Evolutionary conservation across 2,113 vertebrate species (phyloP), one percentile per base, ranked within the genome.

Genomic region (Sinocyclocheilus anophthalmus): DNA sequence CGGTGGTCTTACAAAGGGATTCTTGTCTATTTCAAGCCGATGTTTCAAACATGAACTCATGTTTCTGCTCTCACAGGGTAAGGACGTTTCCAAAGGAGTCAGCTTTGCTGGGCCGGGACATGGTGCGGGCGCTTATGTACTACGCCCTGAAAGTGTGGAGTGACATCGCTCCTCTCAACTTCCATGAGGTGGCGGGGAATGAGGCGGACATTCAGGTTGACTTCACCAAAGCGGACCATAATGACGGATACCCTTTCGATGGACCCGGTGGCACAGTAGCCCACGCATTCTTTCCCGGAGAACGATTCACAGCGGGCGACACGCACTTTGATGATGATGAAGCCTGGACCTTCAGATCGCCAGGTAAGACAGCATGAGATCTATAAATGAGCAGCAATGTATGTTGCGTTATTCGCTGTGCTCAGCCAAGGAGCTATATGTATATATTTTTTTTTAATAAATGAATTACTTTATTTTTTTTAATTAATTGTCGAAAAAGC

Each of bases 141-240:
- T 98, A 98, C 0, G 98, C 97, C 9, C 92, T 99, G 88, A 99
- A 98, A 91, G 98, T 98, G 78, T 99, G 98, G 98, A 98, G 97
- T 0, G 98, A 99, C 92, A 97, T 99, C 10, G 95, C 97, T 0
- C 97, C 97, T 0, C 95, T 99, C 11, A 97, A 99, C 91, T 99
- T 99, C 93, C 98, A 99, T 0, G 98, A 99, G 91, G 98, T 99
- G 89, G 98, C 97, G 0, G 97, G 97, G 75, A 97, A 93, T 9
- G 88, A 96, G 0, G 97, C 97, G 0, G 98, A 99, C 91, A 99
- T 99, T 92, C 97, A 98, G 90, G 97, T 99, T 12, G 97, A 98
- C 93, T 99, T 99, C 94, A 97, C 97, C 83, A 97, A 94, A 87
- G 96, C 96, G 0, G 96, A 99, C 72, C 98, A 99, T 92, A 91